Evolutionary conservation across 1,140 invertebrate species (phyloP).

Genomic region (Cotesia vestalis): DNA sequence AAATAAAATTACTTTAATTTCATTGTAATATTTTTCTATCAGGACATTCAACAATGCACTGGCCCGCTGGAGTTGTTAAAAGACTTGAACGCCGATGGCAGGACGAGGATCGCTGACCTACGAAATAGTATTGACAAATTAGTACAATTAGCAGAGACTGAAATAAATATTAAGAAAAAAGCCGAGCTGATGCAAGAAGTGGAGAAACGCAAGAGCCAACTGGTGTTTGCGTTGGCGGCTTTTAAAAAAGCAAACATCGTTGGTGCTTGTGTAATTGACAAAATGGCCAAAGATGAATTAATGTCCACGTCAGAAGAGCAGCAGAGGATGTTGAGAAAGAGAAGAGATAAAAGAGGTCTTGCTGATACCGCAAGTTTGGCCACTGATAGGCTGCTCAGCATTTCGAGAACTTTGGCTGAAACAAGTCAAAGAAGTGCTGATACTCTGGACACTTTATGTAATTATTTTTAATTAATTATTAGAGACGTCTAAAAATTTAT

Average conservation of each 20-base stretch:
- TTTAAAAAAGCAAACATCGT: conserved; percentile 82
- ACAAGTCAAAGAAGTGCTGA: conserved; percentile 86
- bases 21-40: conserved; percentile 28
- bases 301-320: conserved; percentile 70
- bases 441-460: conserved; percentile 83
- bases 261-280: conserved; percentile 79
- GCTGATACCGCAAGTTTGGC: conserved; percentile 75
- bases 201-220: conserved; percentile 74
- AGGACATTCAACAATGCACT: conserved; percentile 76
- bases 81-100: conserved; percentile 76
- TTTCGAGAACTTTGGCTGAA: conserved; percentile 84
- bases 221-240: conserved; percentile 74
- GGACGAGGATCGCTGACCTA: conserved; percentile 72
- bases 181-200: conserved; percentile 71
- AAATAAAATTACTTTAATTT: background rate
- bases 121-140: conserved; percentile 75
- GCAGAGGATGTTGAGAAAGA: conserved; percentile 70
- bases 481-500: background rate
- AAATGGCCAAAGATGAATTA: conserved; percentile 75
- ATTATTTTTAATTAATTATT: no score
- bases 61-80: conserved; percentile 75
- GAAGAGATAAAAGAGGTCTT: conserved; percentile 72
- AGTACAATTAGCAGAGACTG: conserved; percentile 70
- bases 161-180: conserved; percentile 72
- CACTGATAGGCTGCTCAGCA: conserved; percentile 84